Percentiles rank a stretch among this genome's conserved stretches.
These are phyloP conservation scores for Mesorhabditis sp. DNA, from an alignment of 2,888 invertebrate species.

Conservation along the genomic window DNA sequence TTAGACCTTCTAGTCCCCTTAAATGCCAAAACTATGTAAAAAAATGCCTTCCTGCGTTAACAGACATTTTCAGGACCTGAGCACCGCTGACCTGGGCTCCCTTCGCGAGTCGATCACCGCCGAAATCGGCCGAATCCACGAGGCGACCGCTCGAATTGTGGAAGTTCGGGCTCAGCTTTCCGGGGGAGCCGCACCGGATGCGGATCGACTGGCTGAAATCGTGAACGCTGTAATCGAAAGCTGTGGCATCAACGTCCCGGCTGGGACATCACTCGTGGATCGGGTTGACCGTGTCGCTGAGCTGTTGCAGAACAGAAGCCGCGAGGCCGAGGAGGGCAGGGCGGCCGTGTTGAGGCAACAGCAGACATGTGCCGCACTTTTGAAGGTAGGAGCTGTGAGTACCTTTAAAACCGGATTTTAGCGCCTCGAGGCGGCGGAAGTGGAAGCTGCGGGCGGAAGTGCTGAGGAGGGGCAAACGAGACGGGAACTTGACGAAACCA, in stretches of 20 bases:
- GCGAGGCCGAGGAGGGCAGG: conserved; percentile 24
- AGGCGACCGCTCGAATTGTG: conserved; percentile 9
- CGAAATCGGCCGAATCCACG: conserved; percentile 15
- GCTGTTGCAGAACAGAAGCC: conserved; percentile 15
- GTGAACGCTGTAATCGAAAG: no score
- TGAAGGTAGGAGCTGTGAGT: not conserved
- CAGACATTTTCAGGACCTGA: not conserved
- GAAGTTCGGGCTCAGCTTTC: not conserved
- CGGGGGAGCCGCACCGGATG: no score
- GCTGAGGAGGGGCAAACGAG: not conserved
- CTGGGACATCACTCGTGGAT: no score
- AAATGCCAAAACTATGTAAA: no score
- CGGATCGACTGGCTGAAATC: no score
- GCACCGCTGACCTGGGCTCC: not conserved
- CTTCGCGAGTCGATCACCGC: not conserved
- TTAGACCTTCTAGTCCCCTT: no score
- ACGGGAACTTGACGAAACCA: not conserved
- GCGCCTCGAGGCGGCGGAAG: conserved; percentile 23
- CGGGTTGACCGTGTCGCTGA: not conserved
- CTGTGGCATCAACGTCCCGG: no score
- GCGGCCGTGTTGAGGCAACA: not conserved
- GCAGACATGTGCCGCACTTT: not conserved
- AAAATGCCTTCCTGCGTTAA: not conserved
- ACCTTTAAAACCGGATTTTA: conserved; percentile 23
- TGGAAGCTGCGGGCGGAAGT: conserved; percentile 10